Evolutionary conservation across 2,888 invertebrate species (phyloP).

Genomic region (Calephelis perditalis): DNA sequence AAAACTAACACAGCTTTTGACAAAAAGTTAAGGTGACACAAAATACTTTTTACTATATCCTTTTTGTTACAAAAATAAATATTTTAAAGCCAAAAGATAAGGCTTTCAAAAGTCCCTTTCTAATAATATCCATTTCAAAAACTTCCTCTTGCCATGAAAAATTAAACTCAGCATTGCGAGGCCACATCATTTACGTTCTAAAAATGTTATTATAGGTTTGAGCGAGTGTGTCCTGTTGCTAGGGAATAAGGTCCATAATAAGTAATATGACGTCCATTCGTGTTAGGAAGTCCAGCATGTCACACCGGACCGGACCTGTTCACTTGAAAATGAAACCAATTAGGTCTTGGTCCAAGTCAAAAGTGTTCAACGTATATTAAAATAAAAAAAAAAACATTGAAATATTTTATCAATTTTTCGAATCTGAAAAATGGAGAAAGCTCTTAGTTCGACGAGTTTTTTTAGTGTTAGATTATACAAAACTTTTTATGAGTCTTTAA

Average conservation of each 20-base stretch:
- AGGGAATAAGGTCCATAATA: constrained; percentile 42
- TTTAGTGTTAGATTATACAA: too few relatives aligned
- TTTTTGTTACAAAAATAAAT: too few relatives aligned
- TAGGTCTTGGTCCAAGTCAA: constrained; percentile 48
- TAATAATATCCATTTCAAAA: constrained; percentile 11
- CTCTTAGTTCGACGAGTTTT: too few relatives aligned
- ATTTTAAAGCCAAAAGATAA: background rate
- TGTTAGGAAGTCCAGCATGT: constrained; percentile 55
- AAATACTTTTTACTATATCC: too few relatives aligned
- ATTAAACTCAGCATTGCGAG: constrained; percentile 12
- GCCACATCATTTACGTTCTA: constrained; percentile 16
- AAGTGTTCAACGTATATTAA: constrained; percentile 17
- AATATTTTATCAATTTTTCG: too few relatives aligned
- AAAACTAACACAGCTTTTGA: too few relatives aligned
- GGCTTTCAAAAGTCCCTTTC: constrained; percentile 3
- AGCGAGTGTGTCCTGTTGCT: constrained; percentile 35
- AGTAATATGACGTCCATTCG: constrained; percentile 31
- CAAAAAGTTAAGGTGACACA: too few relatives aligned
- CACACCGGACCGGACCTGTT: constrained; percentile 61
- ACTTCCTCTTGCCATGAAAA: constrained; percentile 1
- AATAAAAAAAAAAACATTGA: too few relatives aligned
- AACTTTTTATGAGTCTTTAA: too few relatives aligned
- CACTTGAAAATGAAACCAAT: constrained; percentile 75
- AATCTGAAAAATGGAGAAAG: too few relatives aligned
- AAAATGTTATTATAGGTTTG: constrained; percentile 12